phyloP scores from a whole-genome alignment of 1,140 invertebrate genomes.

The Drosophila bocqueti region DNA sequence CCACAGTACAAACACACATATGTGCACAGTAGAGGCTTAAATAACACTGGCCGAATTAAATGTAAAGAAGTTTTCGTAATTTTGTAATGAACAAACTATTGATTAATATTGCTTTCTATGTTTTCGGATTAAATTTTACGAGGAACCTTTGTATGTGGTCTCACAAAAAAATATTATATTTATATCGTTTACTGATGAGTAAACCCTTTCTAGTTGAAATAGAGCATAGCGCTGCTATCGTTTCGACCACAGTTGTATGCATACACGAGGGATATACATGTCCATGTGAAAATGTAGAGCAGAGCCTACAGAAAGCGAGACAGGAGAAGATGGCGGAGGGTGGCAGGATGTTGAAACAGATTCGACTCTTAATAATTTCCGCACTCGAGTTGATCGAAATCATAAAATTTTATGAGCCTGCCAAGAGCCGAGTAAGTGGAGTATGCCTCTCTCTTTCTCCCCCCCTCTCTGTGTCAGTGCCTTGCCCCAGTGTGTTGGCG shows the following conservation, averaged over 20 bases:
- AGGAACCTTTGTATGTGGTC: too few species aligned
- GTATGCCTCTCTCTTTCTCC: conserved; percentile 26
- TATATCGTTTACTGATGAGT: background rate
- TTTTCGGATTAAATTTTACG: too few species aligned
- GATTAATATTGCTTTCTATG: too few species aligned
- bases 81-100: background rate
- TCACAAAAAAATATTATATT: background rate
- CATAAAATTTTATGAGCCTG: conserved; percentile 83
- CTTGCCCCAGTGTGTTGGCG: conserved; percentile 33
- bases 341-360: conserved; percentile 81
- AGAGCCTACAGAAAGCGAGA: conserved; percentile 38
- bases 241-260: conserved; percentile 1
- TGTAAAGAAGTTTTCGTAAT: background rate
- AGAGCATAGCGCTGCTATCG: background rate
- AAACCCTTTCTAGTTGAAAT: background rate
- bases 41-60: background rate
- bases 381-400: conserved; percentile 84
- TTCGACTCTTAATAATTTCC: conserved; percentile 84
- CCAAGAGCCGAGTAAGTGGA: conserved; percentile 75
- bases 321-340: conserved; percentile 10
- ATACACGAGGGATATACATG: conserved; percentile 11
- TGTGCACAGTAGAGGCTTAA: background rate
- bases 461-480: conserved; percentile 7
- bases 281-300: conserved; percentile 25
- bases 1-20: conserved; percentile 2